Percentiles rank a stretch among this genome's conserved stretches.
These are phyloP conservation scores for Pogonus chalceus DNA, from an alignment of 1,140 invertebrate species.

Conservation along the genomic window DNA sequence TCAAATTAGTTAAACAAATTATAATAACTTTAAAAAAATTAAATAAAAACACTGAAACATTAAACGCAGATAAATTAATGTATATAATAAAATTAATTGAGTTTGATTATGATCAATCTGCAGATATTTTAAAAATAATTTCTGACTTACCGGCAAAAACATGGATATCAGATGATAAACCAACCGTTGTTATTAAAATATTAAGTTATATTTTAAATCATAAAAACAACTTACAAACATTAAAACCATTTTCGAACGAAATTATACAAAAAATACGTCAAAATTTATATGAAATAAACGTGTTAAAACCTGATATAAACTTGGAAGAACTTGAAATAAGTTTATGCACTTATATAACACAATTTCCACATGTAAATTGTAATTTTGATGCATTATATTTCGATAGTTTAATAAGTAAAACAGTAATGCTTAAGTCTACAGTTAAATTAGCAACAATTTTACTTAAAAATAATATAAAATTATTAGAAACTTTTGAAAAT, in stretches of 20 bases:
- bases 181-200: constrained; percentile 33
- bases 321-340: constrained; percentile 41
- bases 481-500: constrained; percentile 37
- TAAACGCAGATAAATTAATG: background rate
- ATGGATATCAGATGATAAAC: constrained; percentile 36
- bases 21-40: constrained; percentile 35
- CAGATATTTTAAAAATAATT: constrained; percentile 2
- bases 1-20: constrained; percentile 36
- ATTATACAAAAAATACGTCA: constrained; percentile 25
- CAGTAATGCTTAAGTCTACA: constrained; percentile 39
- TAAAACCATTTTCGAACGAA: constrained; percentile 25
- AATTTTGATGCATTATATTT: constrained; percentile 40
- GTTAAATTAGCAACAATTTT: constrained; percentile 39
- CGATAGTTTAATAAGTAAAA: constrained; percentile 34
- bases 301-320: constrained; percentile 31
- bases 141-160: background rate
- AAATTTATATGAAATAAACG: background rate
- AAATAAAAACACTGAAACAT: background rate
- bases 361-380: constrained; percentile 44
- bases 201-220: constrained; percentile 26
- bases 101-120: constrained; percentile 10
- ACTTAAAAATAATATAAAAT: constrained; percentile 36
- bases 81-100: constrained; percentile 1
- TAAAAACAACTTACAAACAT: constrained; percentile 33
- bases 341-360: constrained; percentile 43